Evolutionary conservation across 2,113 vertebrate genomes (phyloP).

Genomic region (Tyto alba): DNA sequence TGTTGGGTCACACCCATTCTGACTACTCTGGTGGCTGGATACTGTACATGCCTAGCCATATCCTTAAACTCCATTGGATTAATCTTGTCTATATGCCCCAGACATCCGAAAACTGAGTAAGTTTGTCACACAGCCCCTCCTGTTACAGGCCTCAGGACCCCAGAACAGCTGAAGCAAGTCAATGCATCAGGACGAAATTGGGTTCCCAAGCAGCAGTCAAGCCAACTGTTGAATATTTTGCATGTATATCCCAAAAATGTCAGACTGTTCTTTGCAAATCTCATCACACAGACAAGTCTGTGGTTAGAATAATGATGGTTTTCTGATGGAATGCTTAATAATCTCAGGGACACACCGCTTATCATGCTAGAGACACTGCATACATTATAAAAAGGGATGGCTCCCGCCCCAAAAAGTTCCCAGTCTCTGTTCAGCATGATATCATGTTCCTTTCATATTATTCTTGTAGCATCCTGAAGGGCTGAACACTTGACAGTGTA

Average conservation of each 20-base stretch:
- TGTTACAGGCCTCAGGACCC: not conserved
- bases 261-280: not conserved
- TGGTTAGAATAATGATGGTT: not conserved
- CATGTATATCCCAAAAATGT: not conserved
- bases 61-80: not conserved
- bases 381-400: not conserved
- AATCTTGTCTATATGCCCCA: not conserved
- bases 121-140: not conserved
- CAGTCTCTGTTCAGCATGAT: not conserved
- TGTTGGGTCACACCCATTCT: constrained; percentile 13
- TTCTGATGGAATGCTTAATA: not conserved
- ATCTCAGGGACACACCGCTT: not conserved
- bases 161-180: not conserved
- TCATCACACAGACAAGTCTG: not conserved
- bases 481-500: not conserved
- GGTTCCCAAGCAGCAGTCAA: not conserved
- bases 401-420: not conserved
- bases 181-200: not conserved
- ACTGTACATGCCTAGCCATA: not conserved
- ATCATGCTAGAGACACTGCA: not conserved
- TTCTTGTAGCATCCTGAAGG: not conserved
- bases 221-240: not conserved
- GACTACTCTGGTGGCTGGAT: not conserved
- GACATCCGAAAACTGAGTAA: not conserved
- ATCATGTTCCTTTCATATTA: not conserved